These are phyloP conservation scores for Hemicrepidius hirtus DNA, from an alignment of 2,888 invertebrate species.

Conservation along the genomic window DNA sequence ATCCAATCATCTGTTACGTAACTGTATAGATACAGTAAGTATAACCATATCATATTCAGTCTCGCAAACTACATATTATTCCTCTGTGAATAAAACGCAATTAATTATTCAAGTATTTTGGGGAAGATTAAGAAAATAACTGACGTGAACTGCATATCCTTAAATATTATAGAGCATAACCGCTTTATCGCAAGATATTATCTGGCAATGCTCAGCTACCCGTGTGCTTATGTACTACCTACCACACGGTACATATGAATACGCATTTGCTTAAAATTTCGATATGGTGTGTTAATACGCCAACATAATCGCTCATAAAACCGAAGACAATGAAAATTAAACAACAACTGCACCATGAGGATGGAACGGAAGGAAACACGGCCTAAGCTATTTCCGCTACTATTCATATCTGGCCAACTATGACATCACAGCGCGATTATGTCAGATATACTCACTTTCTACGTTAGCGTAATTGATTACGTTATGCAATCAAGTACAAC, in stretches of 20 bases:
- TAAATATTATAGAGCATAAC: conserved; percentile 17
- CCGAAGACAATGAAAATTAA: conserved; percentile 28
- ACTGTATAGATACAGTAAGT: too few relatives aligned
- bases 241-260: background rate
- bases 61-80: too few relatives aligned
- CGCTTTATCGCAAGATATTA: background rate
- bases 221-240: background rate
- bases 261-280: conserved; percentile 8
- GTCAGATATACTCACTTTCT: conserved; percentile 39
- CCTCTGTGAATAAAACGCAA: too few relatives aligned
- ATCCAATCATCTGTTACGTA: too few relatives aligned
- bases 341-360: conserved; percentile 9
- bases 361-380: conserved; percentile 55
- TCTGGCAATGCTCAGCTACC: background rate
- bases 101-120: too few relatives aligned
- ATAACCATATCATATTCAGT: too few relatives aligned
- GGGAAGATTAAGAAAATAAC: background rate
- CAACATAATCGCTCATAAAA: conserved; percentile 11
- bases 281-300: background rate
- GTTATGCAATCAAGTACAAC: conserved; percentile 41
- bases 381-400: conserved; percentile 51
- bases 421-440: conserved; percentile 36
- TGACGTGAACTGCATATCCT: background rate
- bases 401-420: conserved; percentile 42
- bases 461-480: conserved; percentile 46